These are phyloP conservation scores for Ectemnius continuus DNA, from an alignment of 2,888 invertebrate species.

Conservation along the genomic window DNA sequence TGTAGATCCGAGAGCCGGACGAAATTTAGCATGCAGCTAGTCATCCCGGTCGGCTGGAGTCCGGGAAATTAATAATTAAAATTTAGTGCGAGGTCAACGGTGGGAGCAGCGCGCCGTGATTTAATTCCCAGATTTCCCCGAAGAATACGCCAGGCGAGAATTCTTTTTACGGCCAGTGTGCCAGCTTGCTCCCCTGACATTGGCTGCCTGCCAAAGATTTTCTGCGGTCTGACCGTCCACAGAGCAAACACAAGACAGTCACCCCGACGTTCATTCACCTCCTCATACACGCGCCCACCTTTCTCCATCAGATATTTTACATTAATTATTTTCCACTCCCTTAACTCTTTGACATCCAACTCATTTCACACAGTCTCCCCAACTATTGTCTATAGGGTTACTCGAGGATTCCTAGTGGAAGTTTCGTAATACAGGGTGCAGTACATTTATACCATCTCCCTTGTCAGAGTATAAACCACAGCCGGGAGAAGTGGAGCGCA, in stretches of 20 bases:
- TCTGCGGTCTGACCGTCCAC: conserved; percentile 36
- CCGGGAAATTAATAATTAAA: conserved; percentile 2
- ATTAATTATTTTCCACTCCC: too few species aligned
- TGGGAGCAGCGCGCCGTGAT: not conserved
- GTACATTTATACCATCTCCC: too few species aligned
- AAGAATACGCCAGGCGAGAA: conserved; percentile 3
- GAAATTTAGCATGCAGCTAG: not conserved
- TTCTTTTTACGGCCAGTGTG: conserved; percentile 27
- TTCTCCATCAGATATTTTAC: too few species aligned
- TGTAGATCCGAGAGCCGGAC: too few species aligned
- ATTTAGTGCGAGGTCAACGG: not conserved
- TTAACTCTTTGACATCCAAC: not conserved
- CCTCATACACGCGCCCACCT: not conserved
- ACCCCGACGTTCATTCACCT: conserved; percentile 52
- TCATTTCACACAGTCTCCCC: not conserved
- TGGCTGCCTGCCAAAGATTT: conserved; percentile 41
- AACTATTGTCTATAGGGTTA: too few species aligned
- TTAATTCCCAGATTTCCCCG: conserved; percentile 7
- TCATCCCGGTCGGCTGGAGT: too few species aligned
- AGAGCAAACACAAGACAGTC: conserved; percentile 47
- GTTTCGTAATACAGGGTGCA: too few species aligned
- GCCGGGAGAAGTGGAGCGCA: conserved; percentile 1
- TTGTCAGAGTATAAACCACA: too few species aligned
- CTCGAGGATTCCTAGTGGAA: too few species aligned
- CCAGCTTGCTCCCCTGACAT: conserved; percentile 17